These are phyloP conservation scores for Rhyacophila evoluta DNA, from an alignment of 2,888 invertebrate genomes.

Conservation along the genomic window DNA sequence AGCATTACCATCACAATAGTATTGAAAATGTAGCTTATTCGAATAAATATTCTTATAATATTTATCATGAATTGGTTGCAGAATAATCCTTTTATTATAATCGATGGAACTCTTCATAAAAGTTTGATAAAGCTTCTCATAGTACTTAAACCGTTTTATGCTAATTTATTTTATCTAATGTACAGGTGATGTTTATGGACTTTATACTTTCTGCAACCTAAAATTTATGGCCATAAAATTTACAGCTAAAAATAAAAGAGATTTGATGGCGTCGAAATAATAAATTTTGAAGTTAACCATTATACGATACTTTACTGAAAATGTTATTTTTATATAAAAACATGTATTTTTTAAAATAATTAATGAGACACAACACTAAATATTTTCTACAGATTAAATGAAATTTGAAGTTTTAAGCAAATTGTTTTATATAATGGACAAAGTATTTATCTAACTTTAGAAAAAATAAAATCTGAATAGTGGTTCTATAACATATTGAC, in stretches of 20 bases:
- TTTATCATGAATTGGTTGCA: neutral
- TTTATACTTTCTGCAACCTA: slow-evolving; percentile 35
- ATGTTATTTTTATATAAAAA: no score
- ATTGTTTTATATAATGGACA: no score
- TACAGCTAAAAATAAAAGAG: slow-evolving; percentile 28
- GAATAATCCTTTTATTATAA: neutral
- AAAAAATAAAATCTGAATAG: no score
- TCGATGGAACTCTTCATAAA: slow-evolving; percentile 4
- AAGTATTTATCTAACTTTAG: no score
- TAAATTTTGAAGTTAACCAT: slow-evolving; percentile 3
- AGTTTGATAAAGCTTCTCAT: slow-evolving; percentile 24
- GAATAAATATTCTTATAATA: no score
- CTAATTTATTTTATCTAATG: slow-evolving; percentile 36
- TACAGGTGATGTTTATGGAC: slow-evolving; percentile 34
- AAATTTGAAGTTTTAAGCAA: no score
- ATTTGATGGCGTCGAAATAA: slow-evolving; percentile 22
- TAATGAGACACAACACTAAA: no score
- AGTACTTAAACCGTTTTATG: slow-evolving; percentile 31
- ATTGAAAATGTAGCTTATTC: no score
- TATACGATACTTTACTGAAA: neutral
- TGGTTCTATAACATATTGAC: no score
- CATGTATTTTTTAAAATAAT: no score
- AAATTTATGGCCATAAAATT: slow-evolving; percentile 34
- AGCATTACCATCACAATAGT: no score
- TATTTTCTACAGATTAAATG: no score